These are phyloP conservation scores for Champsocephalus esox DNA, from an alignment of 2,797 vertebrate genomes.

Conservation along the genomic window DNA sequence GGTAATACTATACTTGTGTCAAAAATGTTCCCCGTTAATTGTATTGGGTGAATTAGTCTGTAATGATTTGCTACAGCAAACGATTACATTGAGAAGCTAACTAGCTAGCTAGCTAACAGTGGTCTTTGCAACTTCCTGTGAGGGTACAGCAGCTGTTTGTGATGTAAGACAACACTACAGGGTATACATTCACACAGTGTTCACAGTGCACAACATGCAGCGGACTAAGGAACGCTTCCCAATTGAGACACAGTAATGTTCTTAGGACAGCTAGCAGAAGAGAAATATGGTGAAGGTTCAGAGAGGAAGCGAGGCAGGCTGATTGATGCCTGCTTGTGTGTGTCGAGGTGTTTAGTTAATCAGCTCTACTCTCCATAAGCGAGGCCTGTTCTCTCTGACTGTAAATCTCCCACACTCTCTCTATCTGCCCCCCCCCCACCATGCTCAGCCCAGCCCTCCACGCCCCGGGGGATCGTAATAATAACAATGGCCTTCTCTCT, in stretches of 20 bases:
- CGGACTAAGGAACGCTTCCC: too few relatives aligned
- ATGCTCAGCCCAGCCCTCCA: constrained; percentile 43
- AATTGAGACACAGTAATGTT: constrained; percentile 1
- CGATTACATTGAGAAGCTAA: too few relatives aligned
- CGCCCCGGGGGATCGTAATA: constrained; percentile 62
- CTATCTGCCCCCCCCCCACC: constrained; percentile 23
- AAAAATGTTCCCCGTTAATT: too few relatives aligned
- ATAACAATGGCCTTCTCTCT: constrained; percentile 74
- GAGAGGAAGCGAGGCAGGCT: constrained; percentile 8
- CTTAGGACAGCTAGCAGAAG: constrained; percentile 1
- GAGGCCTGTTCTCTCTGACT: constrained; percentile 53
- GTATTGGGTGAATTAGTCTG: too few relatives aligned
- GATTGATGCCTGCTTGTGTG: constrained; percentile 42
- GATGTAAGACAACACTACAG: too few relatives aligned
- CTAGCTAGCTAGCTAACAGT: too few relatives aligned
- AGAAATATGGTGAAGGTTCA: constrained; percentile 9
- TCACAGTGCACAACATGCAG: too few relatives aligned
- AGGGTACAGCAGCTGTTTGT: too few relatives aligned
- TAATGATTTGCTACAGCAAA: too few relatives aligned
- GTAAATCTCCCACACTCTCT: constrained; percentile 62
- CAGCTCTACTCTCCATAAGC: constrained; percentile 55
- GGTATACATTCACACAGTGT: too few relatives aligned
- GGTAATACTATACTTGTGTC: too few relatives aligned
- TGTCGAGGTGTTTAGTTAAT: constrained; percentile 57
- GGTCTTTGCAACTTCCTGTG: too few relatives aligned